Percentiles rank a stretch among this genome's conserved stretches.
Evolutionary conservation across 2,888 invertebrate genomes (phyloP).

Genomic region (Drosophila conformis): DNA sequence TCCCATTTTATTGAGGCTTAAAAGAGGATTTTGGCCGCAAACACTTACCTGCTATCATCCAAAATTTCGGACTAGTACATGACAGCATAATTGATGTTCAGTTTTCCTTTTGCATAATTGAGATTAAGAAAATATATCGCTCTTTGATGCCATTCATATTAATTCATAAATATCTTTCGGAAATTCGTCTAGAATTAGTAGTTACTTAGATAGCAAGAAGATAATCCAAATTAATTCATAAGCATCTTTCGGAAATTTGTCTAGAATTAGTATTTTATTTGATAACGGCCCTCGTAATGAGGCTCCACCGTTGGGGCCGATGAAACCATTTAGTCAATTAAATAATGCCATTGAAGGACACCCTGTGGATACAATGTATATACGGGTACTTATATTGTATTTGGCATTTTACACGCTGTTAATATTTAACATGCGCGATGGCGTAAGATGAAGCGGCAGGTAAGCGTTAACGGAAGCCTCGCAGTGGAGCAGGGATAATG

Average conservation of each 20-base stretch:
- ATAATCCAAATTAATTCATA: background rate
- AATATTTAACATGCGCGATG: constrained; percentile 74
- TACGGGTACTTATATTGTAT: constrained; percentile 25
- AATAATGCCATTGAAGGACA: constrained; percentile 1
- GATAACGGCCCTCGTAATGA: background rate
- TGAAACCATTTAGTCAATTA: too few species aligned
- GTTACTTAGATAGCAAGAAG: background rate
- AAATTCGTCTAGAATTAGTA: background rate
- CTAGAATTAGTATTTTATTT: background rate
- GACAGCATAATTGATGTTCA: background rate
- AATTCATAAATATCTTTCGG: background rate
- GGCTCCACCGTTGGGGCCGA: background rate
- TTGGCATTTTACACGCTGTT: constrained; percentile 65
- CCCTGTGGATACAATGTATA: constrained; percentile 28
- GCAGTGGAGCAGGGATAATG: constrained; percentile 25
- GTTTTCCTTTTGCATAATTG: background rate
- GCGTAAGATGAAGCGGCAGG: constrained; percentile 39
- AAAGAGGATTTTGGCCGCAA: background rate
- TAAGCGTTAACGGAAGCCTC: constrained; percentile 55
- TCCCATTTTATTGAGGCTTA: background rate
- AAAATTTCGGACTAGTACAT: background rate
- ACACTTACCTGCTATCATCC: background rate
- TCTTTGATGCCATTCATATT: background rate
- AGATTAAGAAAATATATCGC: background rate
- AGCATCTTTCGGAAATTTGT: background rate